These are phyloP conservation scores for Mastomys coucha DNA, from an alignment of 2,113 vertebrate genomes.

Conservation along the genomic window DNA sequence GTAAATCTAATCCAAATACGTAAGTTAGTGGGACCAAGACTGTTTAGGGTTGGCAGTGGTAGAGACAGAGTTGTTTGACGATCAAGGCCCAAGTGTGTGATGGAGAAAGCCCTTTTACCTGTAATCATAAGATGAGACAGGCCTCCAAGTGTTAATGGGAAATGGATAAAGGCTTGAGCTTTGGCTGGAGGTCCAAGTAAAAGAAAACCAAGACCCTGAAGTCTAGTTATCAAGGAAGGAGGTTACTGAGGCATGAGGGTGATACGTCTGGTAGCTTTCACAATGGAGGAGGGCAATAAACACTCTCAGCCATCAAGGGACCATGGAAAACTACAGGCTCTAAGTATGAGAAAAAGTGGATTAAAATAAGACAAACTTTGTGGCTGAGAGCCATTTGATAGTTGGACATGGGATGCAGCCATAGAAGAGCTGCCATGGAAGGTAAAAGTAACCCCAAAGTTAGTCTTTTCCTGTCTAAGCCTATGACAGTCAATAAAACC, in stretches of 20 bases:
- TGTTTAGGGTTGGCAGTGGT: not conserved
- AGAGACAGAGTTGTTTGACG: not conserved
- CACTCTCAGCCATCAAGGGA: not conserved
- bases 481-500: slow-evolving; percentile 17
- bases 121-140: not conserved
- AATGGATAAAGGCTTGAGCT: not conserved
- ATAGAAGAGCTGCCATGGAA: not conserved
- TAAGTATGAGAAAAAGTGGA: slow-evolving; percentile 18
- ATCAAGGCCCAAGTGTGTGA: not conserved
- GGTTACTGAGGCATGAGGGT: not conserved
- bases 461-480: slow-evolving; percentile 48
- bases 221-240: not conserved
- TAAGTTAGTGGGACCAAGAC: not conserved
- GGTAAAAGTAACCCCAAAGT: not conserved
- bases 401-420: not conserved
- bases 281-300: not conserved
- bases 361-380: slow-evolving; percentile 1
- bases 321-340: not conserved
- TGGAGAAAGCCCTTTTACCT: not conserved
- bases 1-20: not conserved
- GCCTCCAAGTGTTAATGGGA: not conserved
- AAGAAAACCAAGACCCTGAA: not conserved
- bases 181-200: not conserved
- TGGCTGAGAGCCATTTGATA: not conserved
- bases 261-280: not conserved